phyloP scores from a whole-genome alignment of 2,888 invertebrate genomes.

The Folsomia candida region DNA sequence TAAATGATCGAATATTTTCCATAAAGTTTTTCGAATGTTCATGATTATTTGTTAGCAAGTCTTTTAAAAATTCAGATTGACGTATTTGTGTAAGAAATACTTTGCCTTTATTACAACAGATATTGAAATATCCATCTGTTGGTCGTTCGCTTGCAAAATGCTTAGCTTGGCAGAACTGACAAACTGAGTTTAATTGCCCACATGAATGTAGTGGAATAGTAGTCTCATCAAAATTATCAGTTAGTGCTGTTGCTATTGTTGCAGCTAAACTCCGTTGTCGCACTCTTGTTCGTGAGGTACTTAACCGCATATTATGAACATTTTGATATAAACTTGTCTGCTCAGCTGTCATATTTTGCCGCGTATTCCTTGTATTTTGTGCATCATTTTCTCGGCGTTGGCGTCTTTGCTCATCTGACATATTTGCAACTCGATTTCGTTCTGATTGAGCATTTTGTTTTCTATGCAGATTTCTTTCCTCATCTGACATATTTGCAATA shows the following conservation, averaged over 20 bases:
- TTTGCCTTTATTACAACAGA: neutral
- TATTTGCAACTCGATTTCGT: neutral
- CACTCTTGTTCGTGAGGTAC: too few relatives aligned
- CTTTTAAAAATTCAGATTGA: neutral
- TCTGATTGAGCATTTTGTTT: neutral
- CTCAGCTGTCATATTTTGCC: too few relatives aligned
- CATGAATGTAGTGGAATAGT: neutral
- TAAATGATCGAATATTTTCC: slow-evolving; percentile 32
- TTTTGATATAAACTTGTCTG: too few relatives aligned
- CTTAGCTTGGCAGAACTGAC: neutral
- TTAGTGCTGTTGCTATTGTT: neutral
- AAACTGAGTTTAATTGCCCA: neutral
- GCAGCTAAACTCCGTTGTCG: too few relatives aligned
- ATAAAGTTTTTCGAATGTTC: slow-evolving; percentile 6
- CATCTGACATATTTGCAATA: neutral
- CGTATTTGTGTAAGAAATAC: neutral
- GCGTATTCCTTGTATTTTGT: too few relatives aligned
- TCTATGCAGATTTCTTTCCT: neutral
- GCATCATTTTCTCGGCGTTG: too few relatives aligned
- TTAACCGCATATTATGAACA: too few relatives aligned
- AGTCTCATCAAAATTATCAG: neutral
- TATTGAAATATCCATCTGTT: neutral
- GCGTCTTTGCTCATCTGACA: too few relatives aligned
- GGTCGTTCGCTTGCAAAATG: neutral
- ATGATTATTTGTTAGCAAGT: neutral